These are phyloP conservation scores for Aleadryas rufinucha DNA, from an alignment of 2,113 vertebrate species.

Conservation along the genomic window DNA sequence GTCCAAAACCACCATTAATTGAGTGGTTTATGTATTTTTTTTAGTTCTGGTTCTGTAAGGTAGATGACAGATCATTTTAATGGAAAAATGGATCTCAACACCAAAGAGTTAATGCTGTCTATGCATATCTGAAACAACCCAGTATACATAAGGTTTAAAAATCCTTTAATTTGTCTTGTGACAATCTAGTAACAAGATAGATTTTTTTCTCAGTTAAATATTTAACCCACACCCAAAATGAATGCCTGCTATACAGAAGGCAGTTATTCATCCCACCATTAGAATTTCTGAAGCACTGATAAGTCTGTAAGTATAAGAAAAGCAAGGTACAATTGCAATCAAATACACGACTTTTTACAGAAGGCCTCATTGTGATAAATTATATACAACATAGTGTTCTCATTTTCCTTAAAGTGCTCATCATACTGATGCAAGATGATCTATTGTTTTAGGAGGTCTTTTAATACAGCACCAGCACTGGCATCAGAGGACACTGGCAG, in stretches of 20 bases:
- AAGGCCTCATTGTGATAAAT: conserved; percentile 76
- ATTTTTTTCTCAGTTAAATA: neutral
- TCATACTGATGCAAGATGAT: neutral
- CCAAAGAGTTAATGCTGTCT: neutral
- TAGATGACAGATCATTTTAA: neutral
- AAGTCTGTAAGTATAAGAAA: conserved; percentile 39
- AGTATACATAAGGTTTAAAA: neutral
- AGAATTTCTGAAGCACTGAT: conserved; percentile 31
- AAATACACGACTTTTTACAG: conserved; percentile 57
- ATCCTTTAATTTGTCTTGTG: neutral
- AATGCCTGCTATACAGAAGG: neutral
- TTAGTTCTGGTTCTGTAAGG: neutral
- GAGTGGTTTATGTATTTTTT: neutral
- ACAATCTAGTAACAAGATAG: neutral
- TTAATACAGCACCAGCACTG: conserved; percentile 87
- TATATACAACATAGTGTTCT: conserved; percentile 63
- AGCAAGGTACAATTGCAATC: conserved; percentile 28
- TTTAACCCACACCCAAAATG: neutral
- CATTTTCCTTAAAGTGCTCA: conserved; percentile 74
- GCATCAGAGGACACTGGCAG: conserved; percentile 88
- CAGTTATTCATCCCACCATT: neutral
- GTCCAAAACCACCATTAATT: neutral
- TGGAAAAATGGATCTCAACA: neutral
- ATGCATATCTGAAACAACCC: neutral
- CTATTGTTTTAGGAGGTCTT: conserved; percentile 92